Conservation (phyloP, 2,888 invertebrate species). For the Ectemnius continuus region DNA sequence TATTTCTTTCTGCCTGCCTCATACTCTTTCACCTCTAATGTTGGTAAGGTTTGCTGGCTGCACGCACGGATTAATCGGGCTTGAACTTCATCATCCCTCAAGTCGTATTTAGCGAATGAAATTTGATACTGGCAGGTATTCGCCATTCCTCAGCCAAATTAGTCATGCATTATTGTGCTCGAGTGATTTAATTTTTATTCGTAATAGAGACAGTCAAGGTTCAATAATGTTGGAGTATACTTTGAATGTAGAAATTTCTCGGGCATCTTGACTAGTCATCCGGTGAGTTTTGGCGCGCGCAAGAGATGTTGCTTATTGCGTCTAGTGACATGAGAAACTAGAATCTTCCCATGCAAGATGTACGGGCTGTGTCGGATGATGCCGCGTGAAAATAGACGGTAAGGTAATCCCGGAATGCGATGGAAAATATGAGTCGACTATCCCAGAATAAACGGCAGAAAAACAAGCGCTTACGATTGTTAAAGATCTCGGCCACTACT, state of each 20-base stretch:
- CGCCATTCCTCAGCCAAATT: too few relatives aligned
- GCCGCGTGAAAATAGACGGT: constrained; percentile 72
- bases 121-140: constrained; percentile 8
- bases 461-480: constrained; percentile 62
- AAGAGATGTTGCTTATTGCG: constrained; percentile 2
- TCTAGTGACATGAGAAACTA: constrained; percentile 27
- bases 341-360: constrained; percentile 40
- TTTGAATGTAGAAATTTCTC: constrained; percentile 9
- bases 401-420: constrained; percentile 73
- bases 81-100: constrained; percentile 29
- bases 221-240: background rate
- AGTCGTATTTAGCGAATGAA: constrained; percentile 23
- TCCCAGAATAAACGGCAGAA: constrained; percentile 72
- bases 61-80: constrained; percentile 23
- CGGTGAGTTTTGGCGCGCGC: too few relatives aligned
- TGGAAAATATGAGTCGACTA: constrained; percentile 72
- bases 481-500: constrained; percentile 29
- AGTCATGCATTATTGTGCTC: too few relatives aligned
- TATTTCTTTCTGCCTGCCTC: too few relatives aligned
- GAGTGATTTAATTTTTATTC: too few relatives aligned
- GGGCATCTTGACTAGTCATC: too few relatives aligned
- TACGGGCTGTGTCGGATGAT: constrained; percentile 38
- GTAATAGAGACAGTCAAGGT: too few relatives aligned
- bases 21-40: too few relatives aligned
- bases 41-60: background rate